Evolutionary conservation across 92 coral and sea anemone genomes (phyloP), one percentile per base, ranked within the genome.

Genomic region (Epizoanthus ramosus): DNA sequence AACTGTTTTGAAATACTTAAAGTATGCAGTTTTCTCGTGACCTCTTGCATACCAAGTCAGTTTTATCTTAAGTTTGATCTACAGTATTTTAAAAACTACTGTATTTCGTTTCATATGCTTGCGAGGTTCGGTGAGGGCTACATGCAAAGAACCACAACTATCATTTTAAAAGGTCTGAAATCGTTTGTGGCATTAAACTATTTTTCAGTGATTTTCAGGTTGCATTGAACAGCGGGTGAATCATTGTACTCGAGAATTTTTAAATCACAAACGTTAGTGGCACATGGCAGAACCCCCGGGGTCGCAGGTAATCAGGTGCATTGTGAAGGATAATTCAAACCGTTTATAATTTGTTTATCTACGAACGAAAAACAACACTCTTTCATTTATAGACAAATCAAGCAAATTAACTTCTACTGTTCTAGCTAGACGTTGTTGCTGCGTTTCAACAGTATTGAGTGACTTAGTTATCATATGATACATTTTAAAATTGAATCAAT

Each of bases 271-370:
- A 13, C 22, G n/a, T 33, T 21, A 28, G 35, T 63, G 19, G 31
- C 31, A 6, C 9, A 63, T 23, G 9, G 13, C 54, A 50, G 15
- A 50, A 2, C 1, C 15, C 54, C 54, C 54, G 15, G 15, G 54
- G 72, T 67, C 72, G 33, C 47, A 35, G 8, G 23, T 7, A 25
- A 41, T 31, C n/a, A 67, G 72, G 72, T 39, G 37, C 39, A 65
- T 14, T 25, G 4, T 65, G 45, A 31, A 31, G 21, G 18, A 67
- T 67, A 19, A 4, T 19, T 67, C 39, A 24, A 67, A 19, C 43
- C 45, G 72, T 33, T 67, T 31, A 67, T 67, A 31, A 28, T 67
- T 67, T 67, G 72, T 67, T 67, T 37, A 16, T 67, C 72, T 67
- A 28, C 15, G 50, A 67, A 15, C 35, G 8, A 67, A 67, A 67